phyloP scores from a whole-genome alignment of 2,888 invertebrate genomes.

The Galeopsomyia nigrocyanea region DNA sequence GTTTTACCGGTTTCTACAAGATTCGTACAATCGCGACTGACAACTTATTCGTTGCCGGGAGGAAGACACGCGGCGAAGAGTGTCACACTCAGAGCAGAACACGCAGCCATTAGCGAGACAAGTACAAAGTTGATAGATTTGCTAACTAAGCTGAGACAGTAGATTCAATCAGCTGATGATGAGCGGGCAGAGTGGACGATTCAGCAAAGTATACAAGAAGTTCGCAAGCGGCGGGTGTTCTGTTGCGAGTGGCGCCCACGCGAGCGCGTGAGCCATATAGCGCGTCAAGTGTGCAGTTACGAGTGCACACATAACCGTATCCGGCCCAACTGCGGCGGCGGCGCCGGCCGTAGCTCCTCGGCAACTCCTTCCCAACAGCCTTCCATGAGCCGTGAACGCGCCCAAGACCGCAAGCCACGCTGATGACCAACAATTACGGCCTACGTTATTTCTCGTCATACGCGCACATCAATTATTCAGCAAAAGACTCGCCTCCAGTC shows the following conservation, averaged over 20 bases:
- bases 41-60: too few relatives aligned
- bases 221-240: slow-evolving; percentile 46
- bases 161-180: slow-evolving; percentile 64
- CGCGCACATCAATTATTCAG: too few relatives aligned
- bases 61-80: not conserved
- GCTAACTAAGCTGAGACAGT: slow-evolving; percentile 52
- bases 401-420: too few relatives aligned
- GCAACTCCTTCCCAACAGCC: too few relatives aligned
- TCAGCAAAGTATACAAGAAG: slow-evolving; percentile 54
- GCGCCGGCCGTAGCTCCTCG: too few relatives aligned
- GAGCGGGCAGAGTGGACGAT: slow-evolving; percentile 65
- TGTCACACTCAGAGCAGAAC: not conserved
- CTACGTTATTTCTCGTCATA: too few relatives aligned
- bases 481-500: not conserved
- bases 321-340: too few relatives aligned
- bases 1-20: too few relatives aligned
- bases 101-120: slow-evolving; percentile 25
- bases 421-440: too few relatives aligned
- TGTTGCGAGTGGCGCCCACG: not conserved
- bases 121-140: slow-evolving; percentile 52
- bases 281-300: not conserved
- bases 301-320: too few relatives aligned
- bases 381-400: too few relatives aligned
- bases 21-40: too few relatives aligned
- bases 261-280: not conserved